phyloP scores from a whole-genome alignment of 2,113 vertebrate genomes.

The Percopsis transmontana region DNA sequence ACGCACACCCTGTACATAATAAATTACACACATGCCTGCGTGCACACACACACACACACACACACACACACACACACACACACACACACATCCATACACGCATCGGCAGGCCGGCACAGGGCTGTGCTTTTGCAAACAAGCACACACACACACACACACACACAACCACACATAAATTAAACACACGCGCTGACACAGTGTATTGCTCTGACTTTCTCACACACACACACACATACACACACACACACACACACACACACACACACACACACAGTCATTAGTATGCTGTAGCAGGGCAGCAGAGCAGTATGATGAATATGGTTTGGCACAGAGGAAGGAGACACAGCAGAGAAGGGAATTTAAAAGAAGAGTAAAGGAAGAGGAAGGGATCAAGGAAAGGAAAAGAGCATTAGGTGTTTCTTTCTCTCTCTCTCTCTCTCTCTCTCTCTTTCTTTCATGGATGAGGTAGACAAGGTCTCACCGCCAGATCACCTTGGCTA shows the following conservation, averaged over 20 bases:
- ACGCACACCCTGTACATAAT: background rate
- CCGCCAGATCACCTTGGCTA: constrained; percentile 64
- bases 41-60: background rate
- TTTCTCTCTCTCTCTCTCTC: constrained; percentile 68
- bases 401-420: constrained; percentile 45
- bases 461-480: background rate
- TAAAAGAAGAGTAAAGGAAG: background rate
- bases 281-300: constrained; percentile 71
- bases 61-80: background rate
- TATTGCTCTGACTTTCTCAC: background rate
- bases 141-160: constrained; percentile 19
- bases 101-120: background rate
- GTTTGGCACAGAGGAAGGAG: constrained; percentile 69
- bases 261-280: constrained; percentile 51
- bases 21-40: background rate
- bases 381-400: background rate
- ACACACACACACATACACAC: background rate
- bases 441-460: constrained; percentile 24
- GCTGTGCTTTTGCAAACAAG: constrained; percentile 33
- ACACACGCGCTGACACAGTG: constrained; percentile 17
- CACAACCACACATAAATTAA: constrained; percentile 28
- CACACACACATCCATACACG: constrained; percentile 25
- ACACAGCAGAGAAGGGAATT: constrained; percentile 55
- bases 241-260: constrained; percentile 13
- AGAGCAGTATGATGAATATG: constrained; percentile 75